Base-by-base conservation (phyloP, 2,797 vertebrate genomes). In the Yasuhikotakia modesta region DNA sequence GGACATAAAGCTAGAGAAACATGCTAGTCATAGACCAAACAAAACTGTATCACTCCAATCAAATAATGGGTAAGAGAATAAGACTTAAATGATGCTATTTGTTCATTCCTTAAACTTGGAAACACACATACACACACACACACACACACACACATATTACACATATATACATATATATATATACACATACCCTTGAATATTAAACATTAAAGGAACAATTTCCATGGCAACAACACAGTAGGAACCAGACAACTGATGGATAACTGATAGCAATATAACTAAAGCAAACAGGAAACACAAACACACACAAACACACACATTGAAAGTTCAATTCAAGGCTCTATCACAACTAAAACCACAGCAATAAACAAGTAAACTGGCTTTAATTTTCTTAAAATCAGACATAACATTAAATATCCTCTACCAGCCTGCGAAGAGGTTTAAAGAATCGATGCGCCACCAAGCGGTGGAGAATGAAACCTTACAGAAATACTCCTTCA, bases 171-270 rank as follows among this genome's bases (percentile, higher is more conserved):
- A 27, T 27, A 27, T 27, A 64, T 16, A 11, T 22, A 63, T 72
- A 24, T 21, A 21, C 17, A 52, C 63, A 32, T 35, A 27, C 24
- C 63, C 78, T 82, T 66, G 66, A 64, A 52, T 75, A 45, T 74
- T 76, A 84, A 30, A 85, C 30, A 45, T 76, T 76, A 84, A 45
- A 85, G 35, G 24, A 24, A 45, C 55, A 39, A 87, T 91, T 85
- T 64, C 87, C 86, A 91, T 91, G 75, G 89, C 82, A 91, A 92
- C 87, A 50, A 72, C 68, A 73, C 78, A 53, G 55, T 50, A 68
- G 72, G 71, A 79, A 78, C 84, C 76, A 71, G 83, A 73, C 66
- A 81, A 76, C 68, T 4, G 50, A 48, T 65, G 43, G n/a, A n/a
- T n/a, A n/a, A n/a, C n/a, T 52, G 67, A 64, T 39, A 24, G 19